Percentiles rank a stretch among this genome's conserved stretches.
phyloP scores from a whole-genome alignment of 2,113 vertebrate genomes.

The pig (Sus scrofa) region T2T-Sscrofa CM000817.6:76296001-76296500 shows the following conservation, averaged over 20 bases:
- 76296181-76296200: neutral
- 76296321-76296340: neutral
- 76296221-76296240: neutral
- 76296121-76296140: neutral
- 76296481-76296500: accelerated
- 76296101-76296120: neutral
- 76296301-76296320: neutral
- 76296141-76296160: neutral
- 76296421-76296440: accelerated
- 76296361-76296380: neutral
- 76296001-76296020: neutral
- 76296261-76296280: neutral
- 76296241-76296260: neutral
- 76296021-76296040: neutral
- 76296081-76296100: neutral
- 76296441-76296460: neutral
- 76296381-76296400: accelerated
- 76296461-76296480: no score
- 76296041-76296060: neutral
- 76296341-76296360: neutral
- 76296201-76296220: neutral
- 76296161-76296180: neutral
- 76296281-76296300: neutral
- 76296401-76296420: neutral
- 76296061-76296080: neutral